Percentiles rank a stretch among this genome's conserved stretches.
Evolutionary conservation across 2,888 invertebrate species (phyloP).

Genomic region (Criorhina ranunculi): DNA sequence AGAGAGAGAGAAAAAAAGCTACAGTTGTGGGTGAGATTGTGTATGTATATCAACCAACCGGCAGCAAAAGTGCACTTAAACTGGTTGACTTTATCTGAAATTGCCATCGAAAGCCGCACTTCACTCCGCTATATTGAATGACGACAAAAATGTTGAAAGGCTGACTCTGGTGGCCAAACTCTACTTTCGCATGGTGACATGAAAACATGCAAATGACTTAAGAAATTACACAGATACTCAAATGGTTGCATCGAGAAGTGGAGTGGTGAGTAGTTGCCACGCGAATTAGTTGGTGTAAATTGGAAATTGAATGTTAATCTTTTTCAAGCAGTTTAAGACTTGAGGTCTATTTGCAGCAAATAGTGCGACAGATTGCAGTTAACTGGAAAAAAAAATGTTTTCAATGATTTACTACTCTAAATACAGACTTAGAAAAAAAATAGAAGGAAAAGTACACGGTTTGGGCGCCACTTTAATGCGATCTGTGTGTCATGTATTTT

Average conservation of each 20-base stretch:
- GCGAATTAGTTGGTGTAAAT: conserved; percentile 70
- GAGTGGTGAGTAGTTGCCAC: conserved; percentile 47
- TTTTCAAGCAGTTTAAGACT: conserved; percentile 30
- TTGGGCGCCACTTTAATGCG: conserved; percentile 68
- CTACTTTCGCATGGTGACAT: conserved; percentile 74
- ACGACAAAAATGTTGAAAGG: conserved; percentile 54
- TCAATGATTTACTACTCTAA: conserved; percentile 35
- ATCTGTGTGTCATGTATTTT: no score
- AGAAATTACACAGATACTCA: conserved; percentile 67
- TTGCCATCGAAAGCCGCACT: conserved; percentile 74
- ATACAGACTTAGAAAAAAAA: conserved; percentile 1
- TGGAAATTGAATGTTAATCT: conserved; percentile 69
- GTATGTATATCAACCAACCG: conserved; percentile 41
- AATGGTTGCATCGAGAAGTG: conserved; percentile 61
- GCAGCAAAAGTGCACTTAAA: conserved; percentile 76
- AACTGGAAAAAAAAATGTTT: conserved; percentile 16
- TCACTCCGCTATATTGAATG: conserved; percentile 65
- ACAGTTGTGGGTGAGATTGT: conserved; percentile 72
- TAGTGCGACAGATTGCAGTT: conserved; percentile 34
- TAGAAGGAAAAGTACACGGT: conserved; percentile 12
- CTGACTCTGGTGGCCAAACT: conserved; percentile 62
- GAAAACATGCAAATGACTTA: conserved; percentile 75
- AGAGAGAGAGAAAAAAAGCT: conserved; percentile 32
- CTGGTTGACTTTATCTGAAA: conserved; percentile 76
- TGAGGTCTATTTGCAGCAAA: conserved; percentile 42